These are phyloP conservation scores for Cephus runcator DNA, from an alignment of 2,888 invertebrate species.

Conservation along the genomic window DNA sequence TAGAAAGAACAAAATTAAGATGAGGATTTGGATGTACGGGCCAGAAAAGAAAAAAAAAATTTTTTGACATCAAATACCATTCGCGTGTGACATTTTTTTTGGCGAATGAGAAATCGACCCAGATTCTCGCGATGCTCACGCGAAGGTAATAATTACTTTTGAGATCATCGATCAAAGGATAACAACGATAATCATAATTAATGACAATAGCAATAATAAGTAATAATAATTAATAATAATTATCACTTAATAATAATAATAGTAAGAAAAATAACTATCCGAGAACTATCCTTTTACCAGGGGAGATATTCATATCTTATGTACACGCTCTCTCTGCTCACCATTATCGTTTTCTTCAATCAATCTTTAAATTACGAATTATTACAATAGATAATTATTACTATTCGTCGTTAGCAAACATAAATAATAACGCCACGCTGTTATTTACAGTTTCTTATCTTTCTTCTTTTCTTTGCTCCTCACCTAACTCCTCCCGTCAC, in stretches of 20 bases:
- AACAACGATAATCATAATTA: conserved; percentile 52
- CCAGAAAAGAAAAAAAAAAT: no score
- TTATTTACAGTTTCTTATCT: conserved; percentile 51
- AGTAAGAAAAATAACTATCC: conserved; percentile 59
- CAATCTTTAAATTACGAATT: conserved; percentile 46
- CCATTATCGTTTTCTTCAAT: conserved; percentile 35
- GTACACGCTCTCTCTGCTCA: conserved; percentile 49
- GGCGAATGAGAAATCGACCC: no score
- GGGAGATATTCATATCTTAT: conserved; percentile 53
- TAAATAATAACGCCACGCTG: conserved; percentile 60
- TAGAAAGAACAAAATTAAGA: no score
- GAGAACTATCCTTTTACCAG: conserved; percentile 58
- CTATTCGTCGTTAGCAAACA: conserved; percentile 51
- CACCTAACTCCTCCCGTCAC: conserved; percentile 31
- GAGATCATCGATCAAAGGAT: conserved; percentile 60
- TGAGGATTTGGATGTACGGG: no score
- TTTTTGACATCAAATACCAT: no score
- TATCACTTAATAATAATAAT: conserved; percentile 40
- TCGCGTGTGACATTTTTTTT: no score
- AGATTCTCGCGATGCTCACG: no score
- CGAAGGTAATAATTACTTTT: conserved; percentile 33
- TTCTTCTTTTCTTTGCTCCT: conserved; percentile 24
- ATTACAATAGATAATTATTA: conserved; percentile 53
- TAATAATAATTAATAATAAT: conserved; percentile 42
- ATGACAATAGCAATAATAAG: conserved; percentile 40